A percentile compares a stretch with the other conserved stretches of the same genome.
These are phyloP conservation scores for Thamnophis sirtalis DNA, from an alignment of 2,113 vertebrate species.

Conservation along the genomic window DNA sequence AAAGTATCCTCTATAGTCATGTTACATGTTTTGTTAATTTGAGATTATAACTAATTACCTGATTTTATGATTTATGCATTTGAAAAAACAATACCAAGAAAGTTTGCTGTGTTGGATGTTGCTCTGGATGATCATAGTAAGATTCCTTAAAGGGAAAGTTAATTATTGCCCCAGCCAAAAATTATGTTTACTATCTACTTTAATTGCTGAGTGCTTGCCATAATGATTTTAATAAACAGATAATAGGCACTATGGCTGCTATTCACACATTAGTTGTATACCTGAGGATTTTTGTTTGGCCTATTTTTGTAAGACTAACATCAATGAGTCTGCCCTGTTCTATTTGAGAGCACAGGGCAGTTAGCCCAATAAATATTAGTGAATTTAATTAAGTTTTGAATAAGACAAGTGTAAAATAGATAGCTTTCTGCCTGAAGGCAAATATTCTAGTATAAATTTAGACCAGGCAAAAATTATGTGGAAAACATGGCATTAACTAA, in stretches of 20 bases:
- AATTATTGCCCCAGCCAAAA: neutral
- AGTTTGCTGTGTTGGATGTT: neutral
- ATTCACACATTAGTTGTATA: neutral
- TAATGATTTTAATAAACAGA: conserved; percentile 9
- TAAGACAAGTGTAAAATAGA: neutral
- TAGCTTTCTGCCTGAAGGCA: neutral
- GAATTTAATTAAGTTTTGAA: neutral
- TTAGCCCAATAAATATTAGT: neutral
- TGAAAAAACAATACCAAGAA: neutral
- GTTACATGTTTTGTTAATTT: neutral
- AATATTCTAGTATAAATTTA: neutral
- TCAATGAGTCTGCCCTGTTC: neutral
- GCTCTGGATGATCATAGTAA: neutral
- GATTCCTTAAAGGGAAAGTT: neutral
- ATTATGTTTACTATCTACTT: neutral
- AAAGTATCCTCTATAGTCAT: neutral
- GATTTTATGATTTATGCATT: neutral
- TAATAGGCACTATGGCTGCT: neutral
- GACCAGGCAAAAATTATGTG: neutral
- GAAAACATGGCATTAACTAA: neutral
- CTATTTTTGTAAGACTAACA: neutral
- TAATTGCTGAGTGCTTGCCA: neutral
- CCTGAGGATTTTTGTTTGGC: conserved; percentile 1
- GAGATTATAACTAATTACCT: neutral
- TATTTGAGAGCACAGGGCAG: neutral